Conservation (phyloP, 2,888 invertebrate species). For the Pteria penguin region DNA sequence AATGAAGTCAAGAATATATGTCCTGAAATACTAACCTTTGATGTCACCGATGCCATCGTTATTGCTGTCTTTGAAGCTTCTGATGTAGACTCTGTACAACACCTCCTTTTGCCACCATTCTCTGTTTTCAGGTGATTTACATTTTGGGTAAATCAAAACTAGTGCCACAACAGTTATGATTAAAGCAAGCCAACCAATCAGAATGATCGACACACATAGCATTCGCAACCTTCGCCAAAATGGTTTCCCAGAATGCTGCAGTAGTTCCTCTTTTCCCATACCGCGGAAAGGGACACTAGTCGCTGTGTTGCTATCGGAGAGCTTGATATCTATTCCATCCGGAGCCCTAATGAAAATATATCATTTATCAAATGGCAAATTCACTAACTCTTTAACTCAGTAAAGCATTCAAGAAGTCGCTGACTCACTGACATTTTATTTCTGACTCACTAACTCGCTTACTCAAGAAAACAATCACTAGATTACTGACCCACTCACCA, state of each 20-base stretch:
- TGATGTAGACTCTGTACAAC: slow-evolving; percentile 73
- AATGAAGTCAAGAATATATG: no score
- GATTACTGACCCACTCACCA: no score
- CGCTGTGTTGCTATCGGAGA: slow-evolving; percentile 14
- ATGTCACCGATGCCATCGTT: slow-evolving; percentile 77
- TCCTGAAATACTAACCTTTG: slow-evolving; percentile 66
- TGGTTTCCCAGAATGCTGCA: slow-evolving; percentile 71
- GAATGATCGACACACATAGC: slow-evolving; percentile 65
- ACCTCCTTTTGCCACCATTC: slow-evolving; percentile 73
- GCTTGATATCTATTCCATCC: slow-evolving; percentile 7
- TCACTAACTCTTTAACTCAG: no score
- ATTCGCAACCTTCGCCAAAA: slow-evolving; percentile 75
- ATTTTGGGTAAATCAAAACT: slow-evolving; percentile 71
- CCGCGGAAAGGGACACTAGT: slow-evolving; percentile 63
- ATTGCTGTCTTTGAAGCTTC: slow-evolving; percentile 75
- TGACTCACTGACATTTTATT: no score
- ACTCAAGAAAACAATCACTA: no score
- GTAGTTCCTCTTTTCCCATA: slow-evolving; percentile 78
- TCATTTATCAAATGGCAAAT: no score
- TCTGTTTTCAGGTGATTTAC: slow-evolving; percentile 46
- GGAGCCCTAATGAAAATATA: not conserved
- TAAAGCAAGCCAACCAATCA: slow-evolving; percentile 74
- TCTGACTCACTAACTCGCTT: no score
- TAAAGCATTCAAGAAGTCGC: no score
- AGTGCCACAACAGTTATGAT: slow-evolving; percentile 75